Evolutionary conservation across 2,888 invertebrate species (phyloP), one percentile per base, ranked within the genome.

Genomic region (Hypomecis atomaria): DNA sequence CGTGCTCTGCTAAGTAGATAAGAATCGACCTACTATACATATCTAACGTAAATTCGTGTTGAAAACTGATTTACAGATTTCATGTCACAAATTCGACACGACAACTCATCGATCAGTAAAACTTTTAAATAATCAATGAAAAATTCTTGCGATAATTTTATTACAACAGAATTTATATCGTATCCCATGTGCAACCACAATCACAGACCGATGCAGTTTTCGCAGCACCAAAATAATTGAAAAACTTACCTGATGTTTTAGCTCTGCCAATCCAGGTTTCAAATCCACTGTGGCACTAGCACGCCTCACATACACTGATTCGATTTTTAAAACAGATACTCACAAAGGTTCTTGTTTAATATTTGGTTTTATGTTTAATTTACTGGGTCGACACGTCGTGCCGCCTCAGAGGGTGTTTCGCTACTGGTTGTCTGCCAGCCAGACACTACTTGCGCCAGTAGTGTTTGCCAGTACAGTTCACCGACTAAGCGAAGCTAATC

Each of bases 231-330:
- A 54, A 54, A 42, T 23, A 42, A 49, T 49, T 13, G 42, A 47
- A 33, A 50, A 45, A 48, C 65, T 53, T n/a, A 83, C 82, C 79
- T 78, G 74, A 72, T 69, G 67, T 54, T 68, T 69, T 69, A 52
- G 68, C 73, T 72, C 73, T 70, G 71, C 69, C 74, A 81, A 79
- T 82, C 78, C 79, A 77, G 71, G 69, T 63, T 65, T 70, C 64
- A 77, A 71, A 70, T 71, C 71, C 72, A 73, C 69, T 69, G 59
- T 72, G 59, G 69, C 72, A 72, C 77, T 76, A 78, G 76, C 77
- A 76, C 73, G 75, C 72, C 76, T 75, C 67, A 73, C 74, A 73
- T 79, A 79, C 83, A 78, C 81, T 40, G 47, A 73, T 76, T 43
- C 54, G 64, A 44, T 58, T 61, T 65, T 70, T 62, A 65, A 38